Evolutionary conservation across 2,888 invertebrate species (phyloP).

Genomic region (Mesopsocus fuscifrons): DNA sequence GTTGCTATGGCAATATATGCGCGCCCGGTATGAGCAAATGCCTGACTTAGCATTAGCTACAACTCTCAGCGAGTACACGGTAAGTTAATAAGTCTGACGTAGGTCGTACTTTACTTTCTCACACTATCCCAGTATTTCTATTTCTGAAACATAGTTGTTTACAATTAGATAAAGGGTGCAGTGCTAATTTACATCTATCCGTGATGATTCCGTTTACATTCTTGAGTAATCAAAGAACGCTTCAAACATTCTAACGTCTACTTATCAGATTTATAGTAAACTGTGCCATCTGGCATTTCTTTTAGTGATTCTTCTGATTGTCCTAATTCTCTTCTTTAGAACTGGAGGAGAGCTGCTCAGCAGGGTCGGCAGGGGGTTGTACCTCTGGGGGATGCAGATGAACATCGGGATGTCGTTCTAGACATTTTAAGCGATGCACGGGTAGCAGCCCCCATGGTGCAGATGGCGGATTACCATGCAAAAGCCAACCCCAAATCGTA

Average conservation of each 20-base stretch:
- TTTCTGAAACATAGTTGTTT: not conserved
- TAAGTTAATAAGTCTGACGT: constrained; percentile 18
- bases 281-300: no score
- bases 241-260: no score
- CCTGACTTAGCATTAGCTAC: constrained; percentile 44
- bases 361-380: constrained; percentile 2
- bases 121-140: not conserved
- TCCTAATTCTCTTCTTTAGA: no score
- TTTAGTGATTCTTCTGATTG: no score
- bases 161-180: not conserved
- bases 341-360: constrained; percentile 11
- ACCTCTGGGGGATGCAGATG: constrained; percentile 31
- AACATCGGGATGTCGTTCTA: constrained; percentile 58
- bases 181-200: not conserved
- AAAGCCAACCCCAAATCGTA: constrained; percentile 56
- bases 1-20: constrained; percentile 53
- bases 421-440: constrained; percentile 79
- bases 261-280: no score
- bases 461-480: constrained; percentile 57
- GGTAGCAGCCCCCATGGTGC: constrained; percentile 61
- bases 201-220: no score
- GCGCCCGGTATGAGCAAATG: constrained; percentile 56
- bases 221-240: no score
- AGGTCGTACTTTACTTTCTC: not conserved
- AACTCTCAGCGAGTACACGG: constrained; percentile 38